phyloP scores from a whole-genome alignment of 2,113 vertebrate genomes.

The Colossoma macropomum region DNA sequence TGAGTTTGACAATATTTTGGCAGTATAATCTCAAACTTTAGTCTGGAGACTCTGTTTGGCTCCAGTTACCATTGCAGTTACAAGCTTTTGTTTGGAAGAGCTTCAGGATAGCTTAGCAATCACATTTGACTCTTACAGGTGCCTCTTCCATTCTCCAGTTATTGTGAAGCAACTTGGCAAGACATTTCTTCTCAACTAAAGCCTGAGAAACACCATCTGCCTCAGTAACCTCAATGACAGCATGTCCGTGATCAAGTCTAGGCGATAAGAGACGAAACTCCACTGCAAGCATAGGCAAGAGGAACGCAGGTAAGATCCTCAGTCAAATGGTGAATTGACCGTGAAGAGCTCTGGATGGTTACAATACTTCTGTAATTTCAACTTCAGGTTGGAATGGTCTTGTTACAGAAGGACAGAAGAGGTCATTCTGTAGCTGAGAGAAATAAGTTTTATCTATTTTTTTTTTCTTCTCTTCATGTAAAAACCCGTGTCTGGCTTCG shows the following conservation, averaged over 20 bases:
- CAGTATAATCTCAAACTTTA: too few species aligned
- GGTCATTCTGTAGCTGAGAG: neutral
- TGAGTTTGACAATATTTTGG: too few species aligned
- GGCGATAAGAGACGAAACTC: slow-evolving; percentile 15
- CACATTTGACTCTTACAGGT: too few species aligned
- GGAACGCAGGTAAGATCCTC: neutral
- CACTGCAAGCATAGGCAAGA: neutral
- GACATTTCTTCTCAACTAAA: too few species aligned
- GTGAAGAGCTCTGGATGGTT: neutral
- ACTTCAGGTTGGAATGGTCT: neutral
- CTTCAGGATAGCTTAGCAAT: too few species aligned
- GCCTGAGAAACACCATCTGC: too few species aligned
- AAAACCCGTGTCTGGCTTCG: neutral
- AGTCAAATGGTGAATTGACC: neutral
- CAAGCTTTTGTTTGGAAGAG: too few species aligned
- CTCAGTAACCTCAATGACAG: neutral
- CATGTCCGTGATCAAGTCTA: neutral
- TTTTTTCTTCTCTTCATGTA: neutral
- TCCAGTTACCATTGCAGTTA: too few species aligned
- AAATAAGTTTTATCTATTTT: neutral
- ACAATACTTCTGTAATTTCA: neutral
- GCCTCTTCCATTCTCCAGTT: too few species aligned
- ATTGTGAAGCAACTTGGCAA: too few species aligned
- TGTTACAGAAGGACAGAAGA: neutral
- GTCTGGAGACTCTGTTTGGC: too few species aligned